Base-by-base conservation (phyloP, 2,888 invertebrate genomes). In the Globia sparganii region DNA sequence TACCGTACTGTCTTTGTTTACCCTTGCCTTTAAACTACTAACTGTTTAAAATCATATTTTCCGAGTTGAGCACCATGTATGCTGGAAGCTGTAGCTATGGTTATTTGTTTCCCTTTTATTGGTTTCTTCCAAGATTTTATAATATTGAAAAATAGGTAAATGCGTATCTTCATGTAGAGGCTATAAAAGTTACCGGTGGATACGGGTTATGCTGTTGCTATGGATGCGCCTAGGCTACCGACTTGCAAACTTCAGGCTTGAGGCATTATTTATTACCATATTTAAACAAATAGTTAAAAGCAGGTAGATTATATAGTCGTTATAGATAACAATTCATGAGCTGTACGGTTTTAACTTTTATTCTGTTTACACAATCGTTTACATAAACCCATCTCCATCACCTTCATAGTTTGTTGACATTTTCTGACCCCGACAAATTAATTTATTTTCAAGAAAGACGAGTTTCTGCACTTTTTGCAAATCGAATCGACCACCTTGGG, bases 361-460 rank as follows among this genome's bases (percentile, higher is more conserved):
- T 78, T 84, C 73, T 83, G 65, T 77, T 82, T 80, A 80, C 81
- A 75, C 81, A 79, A 80, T 74, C 69, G 66, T 82, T 82, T 77
- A 85, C 67, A 77, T 84, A 82, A 86, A 81, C 69, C 76, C 69
- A 81, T 79, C 84, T 83, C 80, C 80, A 87, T 90, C 89, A 92
- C 93, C 94, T 95, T 94, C 92, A 91, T 75, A 91, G 93, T 92
- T 93, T 94, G 91, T 92, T 93, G 93, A 90, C 93, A 94, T 94
- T 95, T 93, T 88, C 81, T 90, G 90, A 91, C 90, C 90, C 88
- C 88, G 86, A 84, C 86, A 85, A 86, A 88, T 89, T 80, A 88
- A 89, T 89, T 84, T 88, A 87, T 87, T 88, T 87, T 87, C 86
- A 81, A 88, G 87, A 92, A 91, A 91, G 87, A 93, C 94, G 85